phyloP scores from a whole-genome alignment of 2,888 invertebrate genomes.

The Chesias legatella region DNA sequence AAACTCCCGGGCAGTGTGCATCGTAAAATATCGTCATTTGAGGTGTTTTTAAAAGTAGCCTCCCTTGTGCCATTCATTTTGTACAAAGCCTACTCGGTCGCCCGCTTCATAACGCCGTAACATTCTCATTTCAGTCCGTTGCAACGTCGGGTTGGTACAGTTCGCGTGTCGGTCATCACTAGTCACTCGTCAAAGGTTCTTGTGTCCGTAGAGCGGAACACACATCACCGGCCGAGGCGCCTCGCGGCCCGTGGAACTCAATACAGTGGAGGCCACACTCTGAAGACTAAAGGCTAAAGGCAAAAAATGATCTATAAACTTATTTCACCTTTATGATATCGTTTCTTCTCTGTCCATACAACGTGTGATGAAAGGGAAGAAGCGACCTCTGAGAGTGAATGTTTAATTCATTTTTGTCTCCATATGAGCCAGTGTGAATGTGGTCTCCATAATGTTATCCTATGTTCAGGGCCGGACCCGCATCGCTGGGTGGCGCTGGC shows the following conservation, averaged over 20 bases:
- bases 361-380: no score
- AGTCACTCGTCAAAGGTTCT: slow-evolving; percentile 30
- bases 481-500: background rate
- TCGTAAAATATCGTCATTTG: slow-evolving; percentile 46
- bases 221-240: slow-evolving; percentile 17
- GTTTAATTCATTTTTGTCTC: no score
- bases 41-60: slow-evolving; percentile 58
- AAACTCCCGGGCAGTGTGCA: slow-evolving; percentile 60
- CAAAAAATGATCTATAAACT: no score
- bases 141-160: slow-evolving; percentile 49
- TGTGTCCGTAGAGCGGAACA: slow-evolving; percentile 49
- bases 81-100: slow-evolving; percentile 57
- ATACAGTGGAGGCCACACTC: no score
- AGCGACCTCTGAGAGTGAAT: no score
- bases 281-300: no score
- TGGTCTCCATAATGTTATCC: no score
- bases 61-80: slow-evolving; percentile 75
- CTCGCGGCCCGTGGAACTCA: no score
- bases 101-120: slow-evolving; percentile 51
- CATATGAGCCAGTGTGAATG: no score
- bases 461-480: no score
- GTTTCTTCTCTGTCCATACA: no score
- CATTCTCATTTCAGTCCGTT: slow-evolving; percentile 55
- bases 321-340: no score
- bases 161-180: slow-evolving; percentile 38